phyloP scores from a whole-genome alignment of 37 sponge, comb jelly and placozoan genomes.

The Aphrocallistes beatrix region DNA sequence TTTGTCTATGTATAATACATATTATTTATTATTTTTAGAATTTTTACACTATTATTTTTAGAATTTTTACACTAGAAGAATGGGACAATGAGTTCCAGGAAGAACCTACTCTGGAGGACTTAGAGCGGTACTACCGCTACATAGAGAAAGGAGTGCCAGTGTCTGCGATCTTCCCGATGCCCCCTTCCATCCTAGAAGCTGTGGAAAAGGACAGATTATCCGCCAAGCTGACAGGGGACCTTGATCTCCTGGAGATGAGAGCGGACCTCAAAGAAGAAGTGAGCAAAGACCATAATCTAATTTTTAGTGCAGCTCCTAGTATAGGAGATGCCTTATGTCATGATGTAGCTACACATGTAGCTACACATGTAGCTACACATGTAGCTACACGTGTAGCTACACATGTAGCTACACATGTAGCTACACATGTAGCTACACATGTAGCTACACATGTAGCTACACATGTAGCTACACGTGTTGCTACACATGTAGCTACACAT shows the following conservation, averaged over 20 bases:
- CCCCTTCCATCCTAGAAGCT: slow-evolving; percentile 25
- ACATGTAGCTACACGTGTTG: too few relatives aligned
- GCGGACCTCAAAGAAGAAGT: slow-evolving; percentile 50
- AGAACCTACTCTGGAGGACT: neutral
- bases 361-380: too few relatives aligned
- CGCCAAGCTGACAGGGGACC: slow-evolving; percentile 29
- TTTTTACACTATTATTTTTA: neutral
- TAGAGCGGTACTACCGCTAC: slow-evolving; percentile 73
- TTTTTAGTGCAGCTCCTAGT: too few relatives aligned
- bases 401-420: too few relatives aligned
- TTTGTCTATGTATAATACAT: neutral
- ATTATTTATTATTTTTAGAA: neutral
- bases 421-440: too few relatives aligned
- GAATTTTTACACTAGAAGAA: neutral
- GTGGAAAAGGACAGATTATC: slow-evolving; percentile 29
- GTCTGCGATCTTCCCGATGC: slow-evolving; percentile 45
- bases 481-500: too few relatives aligned
- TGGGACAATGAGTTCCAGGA: neutral
- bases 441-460: too few relatives aligned
- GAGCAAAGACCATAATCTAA: too few relatives aligned
- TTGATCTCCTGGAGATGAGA: slow-evolving; percentile 34
- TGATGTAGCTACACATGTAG: too few relatives aligned
- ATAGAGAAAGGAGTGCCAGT: slow-evolving; percentile 39
- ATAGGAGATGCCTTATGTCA: too few relatives aligned
- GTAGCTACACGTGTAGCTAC: too few relatives aligned